Percentiles rank a stretch among this genome's conserved stretches.
phyloP scores from a whole-genome alignment of 2,113 vertebrate genomes.

The Lucifuga dentata region DNA sequence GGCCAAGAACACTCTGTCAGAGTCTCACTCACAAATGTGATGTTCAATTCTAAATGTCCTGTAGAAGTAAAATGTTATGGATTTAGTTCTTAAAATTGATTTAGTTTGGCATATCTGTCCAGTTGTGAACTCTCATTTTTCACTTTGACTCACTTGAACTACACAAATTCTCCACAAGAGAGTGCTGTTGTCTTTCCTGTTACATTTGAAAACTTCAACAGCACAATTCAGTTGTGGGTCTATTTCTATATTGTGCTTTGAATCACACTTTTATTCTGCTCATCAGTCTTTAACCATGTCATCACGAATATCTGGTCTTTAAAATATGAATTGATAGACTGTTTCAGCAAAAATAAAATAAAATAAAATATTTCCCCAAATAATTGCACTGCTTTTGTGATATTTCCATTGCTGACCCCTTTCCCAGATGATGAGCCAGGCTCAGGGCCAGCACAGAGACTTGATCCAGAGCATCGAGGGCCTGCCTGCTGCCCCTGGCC shows the following conservation, averaged over 20 bases:
- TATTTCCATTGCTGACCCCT: background rate
- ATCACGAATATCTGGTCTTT: no score
- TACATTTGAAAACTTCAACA: background rate
- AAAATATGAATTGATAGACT: no score
- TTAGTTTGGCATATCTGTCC: background rate
- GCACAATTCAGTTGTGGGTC: background rate
- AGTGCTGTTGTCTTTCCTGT: background rate
- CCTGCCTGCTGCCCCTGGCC: conserved; percentile 89
- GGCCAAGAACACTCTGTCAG: no score
- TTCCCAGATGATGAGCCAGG: conserved; percentile 94
- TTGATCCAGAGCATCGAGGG: conserved; percentile 94
- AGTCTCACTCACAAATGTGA: background rate
- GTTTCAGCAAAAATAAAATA: no score
- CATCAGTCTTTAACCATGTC: no score
- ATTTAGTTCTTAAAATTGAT: background rate
- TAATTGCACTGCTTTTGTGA: background rate
- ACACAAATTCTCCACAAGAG: conserved; percentile 28
- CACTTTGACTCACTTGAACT: background rate
- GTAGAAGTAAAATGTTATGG: background rate
- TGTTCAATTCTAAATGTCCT: background rate
- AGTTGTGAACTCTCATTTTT: background rate
- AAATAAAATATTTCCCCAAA: no score
- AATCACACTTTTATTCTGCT: no score
- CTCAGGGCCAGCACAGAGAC: conserved; percentile 95
- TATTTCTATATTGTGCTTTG: no score